Conservation (phyloP, 2,113 vertebrate species). For the Anguilla japonica region DNA sequence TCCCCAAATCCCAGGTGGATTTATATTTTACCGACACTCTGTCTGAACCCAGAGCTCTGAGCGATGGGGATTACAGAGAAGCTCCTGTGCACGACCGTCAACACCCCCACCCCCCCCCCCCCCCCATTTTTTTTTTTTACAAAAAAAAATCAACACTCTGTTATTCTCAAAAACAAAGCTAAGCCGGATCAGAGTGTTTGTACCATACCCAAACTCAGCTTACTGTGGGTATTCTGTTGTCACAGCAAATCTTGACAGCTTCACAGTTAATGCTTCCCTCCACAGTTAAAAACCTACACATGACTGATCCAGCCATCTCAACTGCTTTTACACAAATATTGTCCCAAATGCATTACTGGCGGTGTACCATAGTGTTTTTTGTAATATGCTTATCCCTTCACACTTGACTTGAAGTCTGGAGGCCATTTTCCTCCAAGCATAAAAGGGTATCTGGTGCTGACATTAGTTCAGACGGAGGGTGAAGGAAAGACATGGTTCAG, state of each 20-base stretch:
- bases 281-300: background rate
- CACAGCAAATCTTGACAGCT: background rate
- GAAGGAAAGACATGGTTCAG: conserved; percentile 28
- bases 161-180: conserved; percentile 1
- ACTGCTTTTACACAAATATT: background rate
- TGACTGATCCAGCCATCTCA: background rate
- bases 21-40: background rate
- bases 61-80: conserved; percentile 1
- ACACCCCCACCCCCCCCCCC: no score
- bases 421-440: background rate
- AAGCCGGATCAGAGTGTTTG: background rate
- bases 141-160: background rate
- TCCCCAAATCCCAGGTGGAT: background rate
- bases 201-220: background rate
- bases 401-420: background rate
- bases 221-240: background rate
- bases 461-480: background rate
- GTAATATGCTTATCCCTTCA: background rate
- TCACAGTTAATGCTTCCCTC: background rate
- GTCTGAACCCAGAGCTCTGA: background rate
- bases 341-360: background rate
- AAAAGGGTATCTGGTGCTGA: background rate
- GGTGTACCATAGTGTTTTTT: background rate
- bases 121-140: background rate
- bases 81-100: background rate